Conservation (phyloP, 23 tunicate genomes). For the Styela clava region DNA sequence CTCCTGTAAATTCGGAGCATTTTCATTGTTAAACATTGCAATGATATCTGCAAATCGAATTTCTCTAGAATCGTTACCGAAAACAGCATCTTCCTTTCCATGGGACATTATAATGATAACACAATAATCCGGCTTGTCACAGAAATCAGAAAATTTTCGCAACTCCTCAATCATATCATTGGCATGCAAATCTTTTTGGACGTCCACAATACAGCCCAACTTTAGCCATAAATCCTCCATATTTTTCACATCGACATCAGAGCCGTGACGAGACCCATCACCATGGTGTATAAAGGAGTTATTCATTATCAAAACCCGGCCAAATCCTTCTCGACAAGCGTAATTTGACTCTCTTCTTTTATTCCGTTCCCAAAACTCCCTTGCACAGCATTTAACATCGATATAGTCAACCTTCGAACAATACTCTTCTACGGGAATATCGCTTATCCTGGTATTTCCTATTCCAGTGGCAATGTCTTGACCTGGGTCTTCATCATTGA, state of each 20-base stretch:
- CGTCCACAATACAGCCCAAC: not conserved
- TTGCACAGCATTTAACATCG: not conserved
- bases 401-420: not conserved
- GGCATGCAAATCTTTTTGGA: not conserved
- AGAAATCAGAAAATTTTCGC: not conserved
- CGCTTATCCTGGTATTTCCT: not conserved
- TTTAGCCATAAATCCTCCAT: not conserved
- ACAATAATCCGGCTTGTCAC: not conserved
- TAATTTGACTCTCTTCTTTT: not conserved
- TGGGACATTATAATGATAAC: conserved; percentile 1
- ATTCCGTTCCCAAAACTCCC: not conserved
- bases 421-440: not conserved
- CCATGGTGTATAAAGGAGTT: not conserved
- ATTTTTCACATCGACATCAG: not conserved
- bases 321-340: not conserved
- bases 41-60: not conserved
- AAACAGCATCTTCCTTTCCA: not conserved
- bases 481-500: not conserved
- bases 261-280: not conserved
- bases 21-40: conserved; percentile 2
- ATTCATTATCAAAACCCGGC: not conserved
- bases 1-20: not conserved
- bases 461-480: not conserved
- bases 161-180: not conserved
- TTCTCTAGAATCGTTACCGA: not conserved